phyloP scores from a whole-genome alignment of 92 coral and sea anemone genomes.

The Montipora capitata region DNA sequence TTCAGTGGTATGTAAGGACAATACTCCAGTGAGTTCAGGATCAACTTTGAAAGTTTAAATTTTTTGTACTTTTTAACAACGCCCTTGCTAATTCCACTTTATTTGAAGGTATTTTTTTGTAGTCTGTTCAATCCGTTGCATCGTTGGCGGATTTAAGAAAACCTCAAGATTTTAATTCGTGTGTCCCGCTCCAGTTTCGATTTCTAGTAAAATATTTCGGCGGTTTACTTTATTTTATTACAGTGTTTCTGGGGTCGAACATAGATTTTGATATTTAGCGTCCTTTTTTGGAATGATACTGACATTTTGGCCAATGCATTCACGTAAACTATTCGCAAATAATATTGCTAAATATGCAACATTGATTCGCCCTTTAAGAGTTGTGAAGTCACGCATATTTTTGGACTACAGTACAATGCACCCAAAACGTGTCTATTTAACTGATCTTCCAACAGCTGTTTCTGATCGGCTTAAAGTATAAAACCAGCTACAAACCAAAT shows the following conservation, averaged over 20 bases:
- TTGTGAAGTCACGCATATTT: conserved; percentile 22
- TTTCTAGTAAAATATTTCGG: neutral
- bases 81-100: too few species aligned
- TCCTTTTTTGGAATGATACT: neutral
- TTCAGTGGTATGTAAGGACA: neutral
- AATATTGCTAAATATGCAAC: conserved; percentile 2
- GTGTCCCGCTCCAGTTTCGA: too few species aligned
- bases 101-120: too few species aligned
- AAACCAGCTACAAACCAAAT: neutral
- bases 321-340: neutral
- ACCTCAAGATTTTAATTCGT: too few species aligned
- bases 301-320: conserved; percentile 19
- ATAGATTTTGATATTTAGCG: neutral
- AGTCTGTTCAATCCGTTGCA: too few species aligned
- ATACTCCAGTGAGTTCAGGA: too few species aligned
- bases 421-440: neutral
- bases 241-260: neutral
- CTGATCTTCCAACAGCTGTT: neutral
- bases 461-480: neutral
- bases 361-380: neutral
- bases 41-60: too few species aligned
- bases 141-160: too few species aligned
- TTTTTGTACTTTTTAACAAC: too few species aligned
- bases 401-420: neutral
- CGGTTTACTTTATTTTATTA: neutral